A percentile compares a stretch with the other conserved stretches of the same genome.
These are phyloP conservation scores for Eumerus sabulonum DNA, from an alignment of 2,888 invertebrate species.

Conservation along the genomic window DNA sequence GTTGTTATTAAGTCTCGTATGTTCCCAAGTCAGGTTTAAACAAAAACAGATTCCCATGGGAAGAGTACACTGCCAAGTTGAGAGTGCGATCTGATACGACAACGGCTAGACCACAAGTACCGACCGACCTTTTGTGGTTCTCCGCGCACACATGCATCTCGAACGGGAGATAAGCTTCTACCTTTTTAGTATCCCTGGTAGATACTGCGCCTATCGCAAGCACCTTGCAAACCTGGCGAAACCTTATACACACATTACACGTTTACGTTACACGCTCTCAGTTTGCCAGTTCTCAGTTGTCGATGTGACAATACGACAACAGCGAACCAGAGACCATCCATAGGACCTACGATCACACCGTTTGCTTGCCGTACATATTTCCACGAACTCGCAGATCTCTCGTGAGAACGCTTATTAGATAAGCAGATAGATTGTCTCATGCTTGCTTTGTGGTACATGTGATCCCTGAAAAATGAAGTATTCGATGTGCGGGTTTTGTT, in stretches of 20 bases:
- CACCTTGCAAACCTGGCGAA: constrained; percentile 52
- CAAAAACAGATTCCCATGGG: constrained; percentile 61
- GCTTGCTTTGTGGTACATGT: constrained; percentile 28
- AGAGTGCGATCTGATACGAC: constrained; percentile 47
- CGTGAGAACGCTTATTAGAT: constrained; percentile 58
- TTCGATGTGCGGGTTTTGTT: constrained; percentile 46
- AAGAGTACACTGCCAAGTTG: constrained; percentile 6
- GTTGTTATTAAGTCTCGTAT: constrained; percentile 62
- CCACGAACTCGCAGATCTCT: constrained; percentile 61
- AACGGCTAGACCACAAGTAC: constrained; percentile 58
- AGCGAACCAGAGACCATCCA: constrained; percentile 4
- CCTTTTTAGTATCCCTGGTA: constrained; percentile 10
- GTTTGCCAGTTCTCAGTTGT: constrained; percentile 25
- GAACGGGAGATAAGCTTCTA: constrained; percentile 37
- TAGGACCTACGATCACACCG: too few species aligned
- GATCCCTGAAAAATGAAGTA: constrained; percentile 60
- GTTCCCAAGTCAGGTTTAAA: constrained; percentile 41
- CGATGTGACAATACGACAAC: not conserved
- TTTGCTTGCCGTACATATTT: constrained; percentile 29
- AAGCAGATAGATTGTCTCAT: not conserved
- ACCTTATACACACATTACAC: constrained; percentile 47
- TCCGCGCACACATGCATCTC: constrained; percentile 23
- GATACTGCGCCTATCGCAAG: constrained; percentile 41
- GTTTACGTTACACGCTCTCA: constrained; percentile 11
- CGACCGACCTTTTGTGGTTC: constrained; percentile 66